Percentiles rank a stretch among this genome's conserved stretches.
Evolutionary conservation across 2,888 invertebrate species (phyloP).

Genomic region (Odiellus spinosus): DNA sequence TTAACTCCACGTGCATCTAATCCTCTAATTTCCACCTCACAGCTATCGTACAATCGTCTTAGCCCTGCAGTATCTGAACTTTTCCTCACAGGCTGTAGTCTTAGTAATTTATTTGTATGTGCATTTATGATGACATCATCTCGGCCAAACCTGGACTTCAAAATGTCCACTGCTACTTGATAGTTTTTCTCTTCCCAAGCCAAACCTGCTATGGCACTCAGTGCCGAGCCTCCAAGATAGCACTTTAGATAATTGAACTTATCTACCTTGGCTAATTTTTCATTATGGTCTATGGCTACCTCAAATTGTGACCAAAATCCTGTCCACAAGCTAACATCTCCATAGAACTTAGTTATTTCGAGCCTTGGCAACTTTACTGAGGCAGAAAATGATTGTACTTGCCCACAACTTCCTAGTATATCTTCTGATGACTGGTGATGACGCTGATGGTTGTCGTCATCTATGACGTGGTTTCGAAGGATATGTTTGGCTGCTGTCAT

Average conservation of each 20-base stretch:
- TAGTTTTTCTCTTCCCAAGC: slow-evolving; percentile 2
- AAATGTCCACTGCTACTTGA: background rate
- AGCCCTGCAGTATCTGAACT: no score
- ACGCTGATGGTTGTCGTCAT: no score
- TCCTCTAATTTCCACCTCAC: no score
- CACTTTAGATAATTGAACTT: slow-evolving; percentile 6
- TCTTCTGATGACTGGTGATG: no score
- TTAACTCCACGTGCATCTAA: background rate
- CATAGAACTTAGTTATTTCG: slow-evolving; percentile 1
- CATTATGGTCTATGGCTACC: slow-evolving; percentile 2
- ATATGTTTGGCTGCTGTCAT: no score
- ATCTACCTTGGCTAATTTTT: background rate
- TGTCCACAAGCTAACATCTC: background rate
- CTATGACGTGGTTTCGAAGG: no score
- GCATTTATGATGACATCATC: background rate
- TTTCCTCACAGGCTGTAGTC: no score
- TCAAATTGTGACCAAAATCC: slow-evolving; percentile 5
- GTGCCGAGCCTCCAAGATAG: slow-evolving; percentile 1
- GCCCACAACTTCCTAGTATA: no score
- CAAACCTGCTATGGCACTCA: background rate
- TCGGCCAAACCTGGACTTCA: slow-evolving; percentile 3
- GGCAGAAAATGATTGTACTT: no score
- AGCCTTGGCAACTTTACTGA: background rate
- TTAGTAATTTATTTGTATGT: slow-evolving; percentile 1
- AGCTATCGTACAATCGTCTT: no score